phyloP scores from a whole-genome alignment of 1,140 invertebrate species.

The Globodera ellingtonae region DNA sequence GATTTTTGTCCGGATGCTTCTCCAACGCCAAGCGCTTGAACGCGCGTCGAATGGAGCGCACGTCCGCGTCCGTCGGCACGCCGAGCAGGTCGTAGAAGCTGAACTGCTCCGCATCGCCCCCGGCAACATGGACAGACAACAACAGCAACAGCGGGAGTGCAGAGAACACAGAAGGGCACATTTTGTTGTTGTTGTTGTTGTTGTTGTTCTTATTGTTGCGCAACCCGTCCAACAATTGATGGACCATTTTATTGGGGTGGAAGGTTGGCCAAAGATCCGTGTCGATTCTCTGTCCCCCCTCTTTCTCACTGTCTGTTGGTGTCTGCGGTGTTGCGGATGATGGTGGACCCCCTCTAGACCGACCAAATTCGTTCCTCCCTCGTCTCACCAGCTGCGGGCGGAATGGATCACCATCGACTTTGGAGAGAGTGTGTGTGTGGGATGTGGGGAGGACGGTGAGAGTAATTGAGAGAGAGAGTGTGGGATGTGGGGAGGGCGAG shows the following conservation, averaged over 20 bases:
- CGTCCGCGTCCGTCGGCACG: slow-evolving; percentile 74
- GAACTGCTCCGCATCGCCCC: not conserved
- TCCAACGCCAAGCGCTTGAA: slow-evolving; percentile 80
- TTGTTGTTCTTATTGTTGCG: not conserved
- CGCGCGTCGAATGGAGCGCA: slow-evolving; percentile 77
- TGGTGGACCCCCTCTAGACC: not conserved
- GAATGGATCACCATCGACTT: too few species aligned
- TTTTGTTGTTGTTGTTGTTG: not conserved
- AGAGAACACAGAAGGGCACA: slow-evolving; percentile 1
- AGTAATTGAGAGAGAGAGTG: not conserved
- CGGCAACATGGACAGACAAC: slow-evolving; percentile 6
- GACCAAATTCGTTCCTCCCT: not conserved
- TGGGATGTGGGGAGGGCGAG: too few species aligned
- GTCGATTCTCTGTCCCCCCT: too few species aligned
- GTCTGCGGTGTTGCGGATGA: not conserved
- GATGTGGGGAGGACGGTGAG: not conserved
- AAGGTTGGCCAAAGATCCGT: not conserved
- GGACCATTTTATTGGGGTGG: not conserved
- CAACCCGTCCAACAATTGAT: not conserved
- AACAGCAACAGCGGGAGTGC: not conserved
- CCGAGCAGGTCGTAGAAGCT: slow-evolving; percentile 76
- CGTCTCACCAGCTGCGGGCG: not conserved
- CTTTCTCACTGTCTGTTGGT: too few species aligned
- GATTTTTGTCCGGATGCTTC: slow-evolving; percentile 83
- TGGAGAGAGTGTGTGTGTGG: not conserved